A percentile compares a stretch with the other conserved stretches of the same genome.
phyloP scores from a whole-genome alignment of 2,797 vertebrate species.

The Nyctalus aviator region DNA sequence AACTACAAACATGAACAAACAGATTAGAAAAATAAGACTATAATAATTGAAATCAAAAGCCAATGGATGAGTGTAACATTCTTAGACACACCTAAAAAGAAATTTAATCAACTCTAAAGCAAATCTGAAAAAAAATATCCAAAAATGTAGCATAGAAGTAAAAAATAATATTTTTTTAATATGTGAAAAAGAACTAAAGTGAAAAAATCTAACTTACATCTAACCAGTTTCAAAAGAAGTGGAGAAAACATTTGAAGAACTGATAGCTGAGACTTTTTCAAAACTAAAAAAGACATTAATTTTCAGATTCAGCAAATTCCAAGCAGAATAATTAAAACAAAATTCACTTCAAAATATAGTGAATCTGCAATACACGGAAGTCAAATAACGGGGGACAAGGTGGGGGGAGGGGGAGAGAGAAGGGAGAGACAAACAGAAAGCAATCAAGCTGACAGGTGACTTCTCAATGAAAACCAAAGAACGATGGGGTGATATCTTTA shows the following conservation, averaged over 20 bases:
- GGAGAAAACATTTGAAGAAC: background rate
- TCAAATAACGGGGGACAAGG: background rate
- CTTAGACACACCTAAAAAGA: background rate
- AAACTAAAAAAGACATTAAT: background rate
- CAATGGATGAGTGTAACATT: background rate
- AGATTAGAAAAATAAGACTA: background rate
- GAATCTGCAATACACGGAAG: conserved; percentile 31
- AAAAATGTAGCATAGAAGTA: background rate
- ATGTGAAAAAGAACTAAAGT: background rate
- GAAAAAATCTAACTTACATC: background rate
- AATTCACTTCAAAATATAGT: background rate
- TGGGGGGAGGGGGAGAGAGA: too few species aligned
- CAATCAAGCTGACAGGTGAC: background rate
- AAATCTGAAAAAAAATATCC: background rate
- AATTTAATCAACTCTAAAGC: conserved; percentile 6
- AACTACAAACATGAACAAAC: background rate
- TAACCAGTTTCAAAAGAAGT: conserved; percentile 17
- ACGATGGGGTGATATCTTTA: background rate
- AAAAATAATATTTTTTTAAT: background rate
- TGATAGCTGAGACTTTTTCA: background rate
- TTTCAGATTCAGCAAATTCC: conserved; percentile 15
- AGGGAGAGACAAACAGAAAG: background rate
- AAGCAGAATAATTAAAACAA: conserved; percentile 42
- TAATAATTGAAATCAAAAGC: conserved; percentile 37
- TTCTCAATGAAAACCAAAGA: conserved; percentile 1